Evolutionary conservation across 2,113 vertebrate genomes (phyloP), one percentile per base, ranked within the genome.

Genomic region (Lasiurus borealis): DNA sequence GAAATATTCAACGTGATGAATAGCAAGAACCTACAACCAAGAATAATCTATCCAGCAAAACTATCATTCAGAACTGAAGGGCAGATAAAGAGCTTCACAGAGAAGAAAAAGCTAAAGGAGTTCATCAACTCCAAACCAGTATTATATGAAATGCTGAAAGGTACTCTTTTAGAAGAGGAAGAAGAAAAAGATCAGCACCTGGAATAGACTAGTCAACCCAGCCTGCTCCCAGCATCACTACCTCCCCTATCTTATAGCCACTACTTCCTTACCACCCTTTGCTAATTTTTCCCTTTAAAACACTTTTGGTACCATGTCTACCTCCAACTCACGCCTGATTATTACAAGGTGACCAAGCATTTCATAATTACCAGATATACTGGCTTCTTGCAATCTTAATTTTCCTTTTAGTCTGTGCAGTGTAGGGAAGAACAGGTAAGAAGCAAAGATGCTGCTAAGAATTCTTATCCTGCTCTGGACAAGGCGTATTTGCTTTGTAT

Each of bases 281-380:
- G 21, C 44, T 87, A 54, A 66, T 34, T 21, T 36, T 34, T 66
- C 31, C 31, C 54, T 54, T 52, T 59, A 52, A 8, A 76, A 57
- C 10, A 29, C 7, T 13, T 31, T 8, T 10, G 12, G 2, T 19
- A 3, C 5, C 2, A 40, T 21, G 27, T 23, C 36, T 0, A 52
- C n/a, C 27, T 71, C n/a, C 50, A 81, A 29, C 36, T 40, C 48
- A 68, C 5, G 2, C 3, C 25, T n/a, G 27, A 2, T 52, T 29
- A 77, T 62, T 36, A 23, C 6, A 62, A 15, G 21, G 7, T 78
- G 27, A 18, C 57, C 23, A 36, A n/a, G 36, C 27, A 3, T 52
- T 27, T 80, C 15, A 4, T 73, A 21, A 54, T 46, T 23, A 85
- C 8, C 34, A 66, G 31, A 40, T 16, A 48, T 0, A 46, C 11